Evolutionary conservation across 2,113 vertebrate genomes (phyloP).

Genomic region (Nansenia antarctica): DNA sequence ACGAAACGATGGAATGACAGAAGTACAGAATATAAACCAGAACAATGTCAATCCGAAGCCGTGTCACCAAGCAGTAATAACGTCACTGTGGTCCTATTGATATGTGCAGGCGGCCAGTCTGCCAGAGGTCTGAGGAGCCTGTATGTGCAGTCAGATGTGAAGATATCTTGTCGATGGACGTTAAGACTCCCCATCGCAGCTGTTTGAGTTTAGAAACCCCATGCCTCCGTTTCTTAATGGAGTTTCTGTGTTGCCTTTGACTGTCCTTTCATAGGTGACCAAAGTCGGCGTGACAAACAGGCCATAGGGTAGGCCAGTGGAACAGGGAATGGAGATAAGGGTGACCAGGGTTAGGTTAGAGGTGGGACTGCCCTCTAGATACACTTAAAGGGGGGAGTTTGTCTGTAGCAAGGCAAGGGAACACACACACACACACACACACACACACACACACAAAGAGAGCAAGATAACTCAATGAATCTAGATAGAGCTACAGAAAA

Average conservation of each 20-base stretch:
- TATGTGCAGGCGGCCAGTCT: too few species aligned
- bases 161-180: background rate
- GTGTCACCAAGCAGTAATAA: too few species aligned
- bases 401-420: background rate
- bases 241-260: slow-evolving; percentile 18
- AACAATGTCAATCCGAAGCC: too few species aligned
- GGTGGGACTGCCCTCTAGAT: background rate
- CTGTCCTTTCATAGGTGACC: slow-evolving; percentile 29
- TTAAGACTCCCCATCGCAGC: too few species aligned
- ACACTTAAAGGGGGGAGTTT: background rate
- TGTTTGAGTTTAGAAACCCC: too few species aligned
- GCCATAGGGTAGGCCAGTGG: too few species aligned
- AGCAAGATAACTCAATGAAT: slow-evolving; percentile 31
- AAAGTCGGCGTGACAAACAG: too few species aligned
- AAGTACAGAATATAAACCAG: too few species aligned
- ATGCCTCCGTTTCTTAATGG: background rate
- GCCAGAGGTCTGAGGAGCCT: too few species aligned
- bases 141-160: background rate
- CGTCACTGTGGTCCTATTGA: too few species aligned
- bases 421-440: slow-evolving; percentile 22
- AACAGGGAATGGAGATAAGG: background rate
- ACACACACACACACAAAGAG: slow-evolving; percentile 5
- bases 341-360: background rate
- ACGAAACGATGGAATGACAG: too few species aligned
- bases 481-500: slow-evolving; percentile 15